Percentiles rank a stretch among this genome's conserved stretches.
Conservation (phyloP, 2,888 invertebrate genomes). For the Nesidiocoris tenuis region DNA sequence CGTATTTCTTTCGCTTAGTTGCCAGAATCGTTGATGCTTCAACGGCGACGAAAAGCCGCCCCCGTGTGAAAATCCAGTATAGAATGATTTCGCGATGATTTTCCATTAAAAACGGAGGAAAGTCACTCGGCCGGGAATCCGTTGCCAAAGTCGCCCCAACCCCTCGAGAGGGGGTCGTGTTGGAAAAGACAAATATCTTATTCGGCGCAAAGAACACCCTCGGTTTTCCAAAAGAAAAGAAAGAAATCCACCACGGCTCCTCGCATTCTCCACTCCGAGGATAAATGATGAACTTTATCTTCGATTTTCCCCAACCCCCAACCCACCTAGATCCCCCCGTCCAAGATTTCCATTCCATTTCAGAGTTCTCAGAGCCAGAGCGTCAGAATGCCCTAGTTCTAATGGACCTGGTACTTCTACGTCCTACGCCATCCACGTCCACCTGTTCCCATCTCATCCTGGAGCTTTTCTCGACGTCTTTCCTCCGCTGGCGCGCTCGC, state of each 20-base stretch:
- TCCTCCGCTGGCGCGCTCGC: background rate
- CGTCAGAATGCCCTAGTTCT: conserved; percentile 39
- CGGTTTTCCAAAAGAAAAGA: background rate
- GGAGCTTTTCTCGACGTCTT: conserved; percentile 9
- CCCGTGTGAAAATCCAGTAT: background rate
- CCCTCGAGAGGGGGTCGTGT: background rate
- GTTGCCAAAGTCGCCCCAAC: background rate
- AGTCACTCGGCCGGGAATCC: conserved; percentile 16
- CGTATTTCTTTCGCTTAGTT: no score
- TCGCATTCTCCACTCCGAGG: background rate
- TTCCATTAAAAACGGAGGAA: conserved; percentile 14
- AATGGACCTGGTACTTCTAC: conserved; percentile 22
- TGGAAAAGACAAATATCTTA: conserved; percentile 30
- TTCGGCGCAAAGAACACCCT: background rate
- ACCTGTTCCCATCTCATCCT: background rate
- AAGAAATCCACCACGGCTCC: background rate
- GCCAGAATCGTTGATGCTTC: background rate
- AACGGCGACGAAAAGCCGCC: background rate
- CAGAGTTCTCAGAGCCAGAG: conserved; percentile 9
- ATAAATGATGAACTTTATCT: conserved; percentile 41
- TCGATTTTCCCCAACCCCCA: conserved; percentile 30
- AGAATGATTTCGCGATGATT: conserved; percentile 7
- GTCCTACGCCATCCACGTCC: background rate
- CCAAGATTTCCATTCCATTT: background rate
- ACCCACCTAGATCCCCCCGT: background rate